Percentiles rank a stretch among this genome's conserved stretches.
phyloP scores from a whole-genome alignment of 2,113 vertebrate species.

The Mustela nigripes region DNA sequence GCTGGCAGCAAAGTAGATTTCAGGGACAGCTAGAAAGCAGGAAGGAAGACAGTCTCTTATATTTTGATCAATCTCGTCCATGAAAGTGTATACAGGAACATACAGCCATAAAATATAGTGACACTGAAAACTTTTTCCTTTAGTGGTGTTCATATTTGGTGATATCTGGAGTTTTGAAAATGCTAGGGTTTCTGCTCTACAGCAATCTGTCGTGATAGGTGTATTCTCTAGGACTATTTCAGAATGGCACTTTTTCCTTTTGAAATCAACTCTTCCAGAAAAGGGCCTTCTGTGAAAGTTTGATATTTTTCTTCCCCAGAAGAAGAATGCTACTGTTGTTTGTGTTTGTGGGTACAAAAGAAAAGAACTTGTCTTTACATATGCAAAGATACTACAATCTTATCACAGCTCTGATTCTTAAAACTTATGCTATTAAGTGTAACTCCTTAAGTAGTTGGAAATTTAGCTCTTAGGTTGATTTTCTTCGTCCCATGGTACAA shows the following conservation, averaged over 20 bases:
- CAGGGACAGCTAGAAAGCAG: neutral
- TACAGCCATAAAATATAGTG: conserved; percentile 45
- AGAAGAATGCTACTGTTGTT: conserved; percentile 66
- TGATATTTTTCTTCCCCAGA: conserved; percentile 75
- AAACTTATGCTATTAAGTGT: neutral
- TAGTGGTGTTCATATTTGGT: neutral
- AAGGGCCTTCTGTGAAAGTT: conserved; percentile 61
- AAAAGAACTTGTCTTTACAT: conserved; percentile 69
- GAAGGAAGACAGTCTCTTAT: conserved; percentile 5
- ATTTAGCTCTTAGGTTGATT: conserved; percentile 48
- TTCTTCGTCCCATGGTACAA: neutral
- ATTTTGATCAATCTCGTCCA: conserved; percentile 5
- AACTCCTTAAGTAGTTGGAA: conserved; percentile 30
- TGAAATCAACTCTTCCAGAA: conserved; percentile 81
- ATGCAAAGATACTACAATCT: neutral
- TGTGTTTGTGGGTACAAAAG: conserved; percentile 56
- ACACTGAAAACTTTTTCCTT: neutral
- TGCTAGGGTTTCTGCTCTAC: neutral
- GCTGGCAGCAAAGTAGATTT: conserved; percentile 43
- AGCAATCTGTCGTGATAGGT: neutral
- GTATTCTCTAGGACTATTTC: conserved; percentile 71
- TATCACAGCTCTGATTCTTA: neutral
- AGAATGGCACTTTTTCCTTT: conserved; percentile 52
- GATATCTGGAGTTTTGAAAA: neutral
- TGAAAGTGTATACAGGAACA: conserved; percentile 11